These are phyloP conservation scores for Manis javanica DNA, from an alignment of 2,797 vertebrate genomes.

Conservation along the genomic window DNA sequence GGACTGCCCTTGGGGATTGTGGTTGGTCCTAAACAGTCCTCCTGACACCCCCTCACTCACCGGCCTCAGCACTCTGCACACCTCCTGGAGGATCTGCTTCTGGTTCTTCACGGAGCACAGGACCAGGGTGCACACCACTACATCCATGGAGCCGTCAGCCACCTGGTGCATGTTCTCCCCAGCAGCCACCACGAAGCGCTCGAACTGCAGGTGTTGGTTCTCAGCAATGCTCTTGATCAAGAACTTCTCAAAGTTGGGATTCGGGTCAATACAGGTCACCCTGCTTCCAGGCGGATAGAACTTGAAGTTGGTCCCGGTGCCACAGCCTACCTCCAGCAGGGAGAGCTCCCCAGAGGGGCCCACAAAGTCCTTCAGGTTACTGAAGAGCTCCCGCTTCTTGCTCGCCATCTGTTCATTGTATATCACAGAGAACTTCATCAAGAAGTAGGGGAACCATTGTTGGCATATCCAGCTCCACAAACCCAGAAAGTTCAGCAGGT, in stretches of 20 bases:
- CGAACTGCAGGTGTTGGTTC: constrained; percentile 86
- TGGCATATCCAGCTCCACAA: constrained; percentile 85
- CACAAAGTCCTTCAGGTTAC: constrained; percentile 67
- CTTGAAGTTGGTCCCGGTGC: constrained; percentile 83
- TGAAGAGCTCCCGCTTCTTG: constrained; percentile 83
- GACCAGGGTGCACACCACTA: constrained; percentile 90
- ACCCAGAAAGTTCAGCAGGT: constrained; percentile 82
- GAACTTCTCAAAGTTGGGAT: constrained; percentile 74
- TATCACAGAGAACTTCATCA: rapidly evolving
- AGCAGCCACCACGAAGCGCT: constrained; percentile 79
- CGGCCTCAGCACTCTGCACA: constrained; percentile 88
- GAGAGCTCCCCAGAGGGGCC: constrained; percentile 74
- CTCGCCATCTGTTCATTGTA: constrained; percentile 64
- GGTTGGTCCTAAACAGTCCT: not conserved
- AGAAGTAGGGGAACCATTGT: constrained; percentile 84
- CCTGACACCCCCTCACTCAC: constrained; percentile 84
- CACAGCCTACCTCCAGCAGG: constrained; percentile 85
- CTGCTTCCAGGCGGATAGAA: constrained; percentile 83
- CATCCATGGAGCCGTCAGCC: constrained; percentile 88
- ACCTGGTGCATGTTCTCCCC: constrained; percentile 90
- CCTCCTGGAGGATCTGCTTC: constrained; percentile 86
- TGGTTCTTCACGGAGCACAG: constrained; percentile 89
- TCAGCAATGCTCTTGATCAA: constrained; percentile 83
- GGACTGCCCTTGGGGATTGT: too few relatives aligned
- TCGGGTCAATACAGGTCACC: constrained; percentile 82